Conservation (phyloP, 37 sponge, comb jelly and placozoan species). For the Spongilla lacustris region DNA sequence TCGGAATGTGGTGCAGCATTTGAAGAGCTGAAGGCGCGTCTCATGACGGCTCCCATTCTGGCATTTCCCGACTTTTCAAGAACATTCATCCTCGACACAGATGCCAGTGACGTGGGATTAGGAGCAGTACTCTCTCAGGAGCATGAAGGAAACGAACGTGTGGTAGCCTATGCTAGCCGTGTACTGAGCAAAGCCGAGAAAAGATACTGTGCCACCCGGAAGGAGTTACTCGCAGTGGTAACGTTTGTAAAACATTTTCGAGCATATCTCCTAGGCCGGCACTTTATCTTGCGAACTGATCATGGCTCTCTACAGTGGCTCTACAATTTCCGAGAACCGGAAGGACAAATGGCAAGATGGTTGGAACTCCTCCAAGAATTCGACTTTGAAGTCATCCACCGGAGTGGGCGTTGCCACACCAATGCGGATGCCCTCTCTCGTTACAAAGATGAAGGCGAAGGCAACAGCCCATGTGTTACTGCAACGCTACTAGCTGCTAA, state of each 20-base stretch:
- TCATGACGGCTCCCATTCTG: slow-evolving; percentile 36
- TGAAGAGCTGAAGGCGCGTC: slow-evolving; percentile 26
- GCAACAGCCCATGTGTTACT: too few relatives aligned
- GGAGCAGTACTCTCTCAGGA: slow-evolving; percentile 50
- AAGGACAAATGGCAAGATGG: too few relatives aligned
- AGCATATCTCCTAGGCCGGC: slow-evolving; percentile 9
- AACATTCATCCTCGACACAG: slow-evolving; percentile 38
- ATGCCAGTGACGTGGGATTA: slow-evolving; percentile 42
- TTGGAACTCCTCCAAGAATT: too few relatives aligned
- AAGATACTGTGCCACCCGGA: slow-evolving; percentile 40
- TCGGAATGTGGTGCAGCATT: slow-evolving; percentile 32
- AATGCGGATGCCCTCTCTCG: too few relatives aligned
- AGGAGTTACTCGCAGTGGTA: slow-evolving; percentile 53
- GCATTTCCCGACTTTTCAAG: slow-evolving; percentile 33
- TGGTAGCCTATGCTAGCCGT: slow-evolving; percentile 46
- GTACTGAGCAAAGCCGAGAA: slow-evolving; percentile 33
- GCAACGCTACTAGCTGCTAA: too few relatives aligned
- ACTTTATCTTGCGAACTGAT: too few relatives aligned
- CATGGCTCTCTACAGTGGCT: too few relatives aligned
- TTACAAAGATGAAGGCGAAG: too few relatives aligned
- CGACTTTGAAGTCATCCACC: too few relatives aligned
- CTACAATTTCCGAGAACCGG: too few relatives aligned
- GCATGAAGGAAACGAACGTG: slow-evolving; percentile 14
- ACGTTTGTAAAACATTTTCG: slow-evolving; percentile 56
- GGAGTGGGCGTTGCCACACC: too few relatives aligned